Percentiles rank a stretch among this genome's conserved stretches.
phyloP scores from a whole-genome alignment of 1,140 invertebrate species.

The Monochamus saltuarius region DNA sequence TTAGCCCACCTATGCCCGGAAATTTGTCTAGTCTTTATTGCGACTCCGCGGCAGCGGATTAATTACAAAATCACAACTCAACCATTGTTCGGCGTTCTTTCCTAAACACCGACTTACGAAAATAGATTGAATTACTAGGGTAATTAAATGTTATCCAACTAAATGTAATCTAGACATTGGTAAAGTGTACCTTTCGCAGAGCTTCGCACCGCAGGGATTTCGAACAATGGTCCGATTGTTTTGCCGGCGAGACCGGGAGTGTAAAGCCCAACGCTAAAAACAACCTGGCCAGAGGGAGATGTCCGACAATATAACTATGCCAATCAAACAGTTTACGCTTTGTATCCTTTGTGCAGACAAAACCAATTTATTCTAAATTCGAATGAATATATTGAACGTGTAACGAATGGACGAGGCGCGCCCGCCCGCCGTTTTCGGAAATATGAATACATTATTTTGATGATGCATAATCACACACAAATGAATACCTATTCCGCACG shows the following conservation, averaged over 20 bases:
- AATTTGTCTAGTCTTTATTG: no score
- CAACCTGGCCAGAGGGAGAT: slow-evolving; percentile 23
- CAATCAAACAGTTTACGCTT: slow-evolving; percentile 38
- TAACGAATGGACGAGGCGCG: slow-evolving; percentile 9
- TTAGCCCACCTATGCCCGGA: no score
- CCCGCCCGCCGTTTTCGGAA: slow-evolving; percentile 12
- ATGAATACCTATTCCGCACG: slow-evolving; percentile 2
- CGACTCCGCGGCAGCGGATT: no score
- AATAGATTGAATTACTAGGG: slow-evolving; percentile 1
- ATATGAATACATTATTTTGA: slow-evolving; percentile 25
- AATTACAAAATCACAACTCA: no score
- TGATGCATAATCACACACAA: slow-evolving; percentile 16
- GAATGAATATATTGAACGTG: slow-evolving; percentile 15
- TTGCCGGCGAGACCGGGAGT: slow-evolving; percentile 13
- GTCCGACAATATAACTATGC: slow-evolving; percentile 36
- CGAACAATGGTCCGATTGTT: slow-evolving; percentile 33
- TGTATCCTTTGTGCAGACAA: slow-evolving; percentile 23
- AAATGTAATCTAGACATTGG: slow-evolving; percentile 8
- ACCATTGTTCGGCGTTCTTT: no score
- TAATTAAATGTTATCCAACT: slow-evolving; percentile 9
- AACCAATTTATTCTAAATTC: slow-evolving; percentile 20
- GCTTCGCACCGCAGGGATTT: slow-evolving; percentile 19
- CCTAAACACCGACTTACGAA: neutral
- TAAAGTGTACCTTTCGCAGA: slow-evolving; percentile 4
- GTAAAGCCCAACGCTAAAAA: slow-evolving; percentile 24